phyloP scores from a whole-genome alignment of 2,113 vertebrate species.

The Pachycephala philippinensis region DNA sequence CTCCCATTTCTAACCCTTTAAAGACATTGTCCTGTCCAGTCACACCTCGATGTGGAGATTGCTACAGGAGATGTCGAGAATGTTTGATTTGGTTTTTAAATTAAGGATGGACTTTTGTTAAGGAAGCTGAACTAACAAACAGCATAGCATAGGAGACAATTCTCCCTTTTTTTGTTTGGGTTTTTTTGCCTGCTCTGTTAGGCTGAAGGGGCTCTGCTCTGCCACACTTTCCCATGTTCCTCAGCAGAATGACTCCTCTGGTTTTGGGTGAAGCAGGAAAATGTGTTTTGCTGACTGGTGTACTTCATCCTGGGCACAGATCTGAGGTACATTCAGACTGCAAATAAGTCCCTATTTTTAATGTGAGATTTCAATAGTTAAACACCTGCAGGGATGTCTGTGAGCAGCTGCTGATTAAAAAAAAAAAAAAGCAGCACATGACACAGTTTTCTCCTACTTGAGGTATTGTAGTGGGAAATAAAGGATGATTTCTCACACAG shows the following conservation, averaged over 20 bases:
- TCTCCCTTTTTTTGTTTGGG: rapidly evolving
- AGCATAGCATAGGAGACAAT: neutral
- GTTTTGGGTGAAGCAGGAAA: neutral
- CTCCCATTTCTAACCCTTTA: neutral
- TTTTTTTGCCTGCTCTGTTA: neutral
- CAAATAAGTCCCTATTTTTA: neutral
- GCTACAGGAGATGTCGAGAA: neutral
- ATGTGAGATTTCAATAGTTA: neutral
- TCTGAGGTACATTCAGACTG: neutral
- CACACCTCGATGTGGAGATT: rapidly evolving
- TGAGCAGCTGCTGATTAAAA: neutral
- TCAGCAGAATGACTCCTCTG: neutral
- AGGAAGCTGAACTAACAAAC: neutral
- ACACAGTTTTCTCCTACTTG: neutral
- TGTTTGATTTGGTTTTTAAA: neutral
- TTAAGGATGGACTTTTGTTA: neutral
- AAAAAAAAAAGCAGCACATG: neutral
- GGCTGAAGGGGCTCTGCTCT: neutral
- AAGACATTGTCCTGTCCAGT: rapidly evolving
- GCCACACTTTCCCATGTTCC: neutral
- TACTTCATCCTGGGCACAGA: neutral
- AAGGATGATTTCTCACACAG: neutral
- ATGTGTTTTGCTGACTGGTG: neutral
- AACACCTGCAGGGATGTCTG: neutral
- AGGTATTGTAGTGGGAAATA: neutral